These are phyloP conservation scores for Phrynosoma blainvillii DNA, from an alignment of 2,113 vertebrate species.

Conservation along the genomic window DNA sequence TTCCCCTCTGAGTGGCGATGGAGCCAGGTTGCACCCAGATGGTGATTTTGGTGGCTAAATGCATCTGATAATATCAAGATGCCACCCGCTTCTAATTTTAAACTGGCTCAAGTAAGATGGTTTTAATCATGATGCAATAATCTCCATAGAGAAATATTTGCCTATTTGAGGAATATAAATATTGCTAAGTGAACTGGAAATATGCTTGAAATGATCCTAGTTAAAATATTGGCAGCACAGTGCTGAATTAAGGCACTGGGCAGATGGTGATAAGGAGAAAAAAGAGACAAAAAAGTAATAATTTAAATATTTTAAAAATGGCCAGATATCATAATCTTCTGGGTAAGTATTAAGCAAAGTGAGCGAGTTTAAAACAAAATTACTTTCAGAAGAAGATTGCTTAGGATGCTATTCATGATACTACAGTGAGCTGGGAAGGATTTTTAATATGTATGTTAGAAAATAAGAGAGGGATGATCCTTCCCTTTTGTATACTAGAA, in stretches of 20 bases:
- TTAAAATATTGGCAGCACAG: conserved; percentile 7
- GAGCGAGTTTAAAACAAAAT: not conserved
- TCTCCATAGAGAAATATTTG: not conserved
- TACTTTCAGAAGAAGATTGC: not conserved
- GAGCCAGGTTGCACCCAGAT: too few species aligned
- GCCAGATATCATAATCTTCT: rapidly evolving
- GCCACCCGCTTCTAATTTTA: too few species aligned
- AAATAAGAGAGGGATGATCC: not conserved
- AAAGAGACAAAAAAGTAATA: not conserved
- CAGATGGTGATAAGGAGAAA: not conserved
- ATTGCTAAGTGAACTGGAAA: not conserved
- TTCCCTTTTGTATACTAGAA: not conserved
- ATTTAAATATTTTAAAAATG: not conserved
- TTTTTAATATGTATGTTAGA: not conserved
- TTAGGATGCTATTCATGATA: too few species aligned
- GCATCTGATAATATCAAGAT: too few species aligned
- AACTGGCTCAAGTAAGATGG: too few species aligned
- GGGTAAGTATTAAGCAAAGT: not conserved
- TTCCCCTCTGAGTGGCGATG: too few species aligned
- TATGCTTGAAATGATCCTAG: not conserved
- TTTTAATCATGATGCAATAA: too few species aligned
- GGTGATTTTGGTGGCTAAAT: too few species aligned
- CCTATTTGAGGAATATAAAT: not conserved
- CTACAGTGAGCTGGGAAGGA: not conserved
- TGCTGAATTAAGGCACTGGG: conserved; percentile 19